These are phyloP conservation scores for Theropithecus gelada DNA, from an alignment of 2,113 vertebrate species.

Conservation along the genomic window DNA sequence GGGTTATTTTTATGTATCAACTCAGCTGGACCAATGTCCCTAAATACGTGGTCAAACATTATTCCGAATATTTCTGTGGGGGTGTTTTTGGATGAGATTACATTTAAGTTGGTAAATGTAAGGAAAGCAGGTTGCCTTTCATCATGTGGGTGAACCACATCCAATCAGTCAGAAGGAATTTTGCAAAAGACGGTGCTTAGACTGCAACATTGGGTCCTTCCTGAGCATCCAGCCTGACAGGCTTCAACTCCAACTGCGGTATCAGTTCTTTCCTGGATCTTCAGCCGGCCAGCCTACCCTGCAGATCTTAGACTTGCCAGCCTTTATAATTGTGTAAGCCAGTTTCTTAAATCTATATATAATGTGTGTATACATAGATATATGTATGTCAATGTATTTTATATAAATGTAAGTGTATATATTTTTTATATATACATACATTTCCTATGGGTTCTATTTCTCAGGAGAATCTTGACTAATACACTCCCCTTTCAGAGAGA, in stretches of 20 bases:
- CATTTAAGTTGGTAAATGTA: neutral
- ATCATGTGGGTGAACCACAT: neutral
- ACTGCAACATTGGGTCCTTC: neutral
- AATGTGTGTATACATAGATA: too few relatives aligned
- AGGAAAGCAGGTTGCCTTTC: neutral
- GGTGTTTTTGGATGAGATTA: neutral
- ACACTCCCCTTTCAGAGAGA: neutral
- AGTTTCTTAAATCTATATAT: neutral
- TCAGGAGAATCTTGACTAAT: neutral
- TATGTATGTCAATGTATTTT: too few relatives aligned
- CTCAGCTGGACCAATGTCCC: neutral
- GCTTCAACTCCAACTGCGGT: neutral
- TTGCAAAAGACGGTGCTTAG: neutral
- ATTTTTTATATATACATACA: neutral
- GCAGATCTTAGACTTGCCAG: neutral
- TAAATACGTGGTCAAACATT: neutral
- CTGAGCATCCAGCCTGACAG: neutral
- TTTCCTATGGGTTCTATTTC: neutral
- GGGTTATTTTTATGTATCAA: neutral
- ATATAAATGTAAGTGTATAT: neutral
- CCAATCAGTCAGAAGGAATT: neutral
- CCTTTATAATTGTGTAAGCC: neutral
- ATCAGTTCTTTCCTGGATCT: neutral
- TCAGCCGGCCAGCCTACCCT: neutral
- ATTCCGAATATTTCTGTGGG: neutral